Base-by-base conservation (phyloP, 1,140 invertebrate genomes). In the Leptopilina clavipes region DNA sequence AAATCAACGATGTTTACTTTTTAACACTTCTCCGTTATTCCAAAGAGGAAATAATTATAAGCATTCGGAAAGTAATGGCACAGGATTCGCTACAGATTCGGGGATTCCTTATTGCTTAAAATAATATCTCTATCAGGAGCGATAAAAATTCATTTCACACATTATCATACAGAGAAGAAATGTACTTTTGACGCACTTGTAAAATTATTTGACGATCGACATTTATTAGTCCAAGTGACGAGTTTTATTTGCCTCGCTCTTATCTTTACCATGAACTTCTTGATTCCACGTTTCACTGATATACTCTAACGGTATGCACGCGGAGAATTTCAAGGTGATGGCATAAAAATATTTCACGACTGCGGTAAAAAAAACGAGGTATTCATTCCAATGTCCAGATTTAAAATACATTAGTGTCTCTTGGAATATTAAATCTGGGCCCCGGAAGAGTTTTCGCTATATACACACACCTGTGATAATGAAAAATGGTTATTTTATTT, bases 281-380 rank as follows among this genome's bases (percentile, higher is more conserved):
- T 71, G 40, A 71, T 71, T 71, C 37, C 44, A 71, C 44, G 40
- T 71, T 71, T 71, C 44, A 44, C 40, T 44, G 25, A n/a, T n/a
- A n/a, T n/a, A n/a, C 70, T 44, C 40, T 71, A 75, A 65, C 52
- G 37, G 56, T 56, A 43, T n/a, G 18, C 45, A 31, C 10, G 8
- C 72, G 59, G 40, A 52, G 71, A 10, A 18, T 59, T 18, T 9
- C 73, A 70, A 43, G 7, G 40, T 14, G 56, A 22, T 65, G 22
- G 7, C 14, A 65, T 65, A 65, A 65, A 65, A 65, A 65, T 31
- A n/a, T n/a, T 65, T 14, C 12, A 31, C 37, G 7, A 40, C 1
- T 40, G 3, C 1, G 3, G 37, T 0, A 31, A 12, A 31, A 11
- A 37, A 31, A 65, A 14, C 25, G 5, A 31, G 25, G 59, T 12